Evolutionary conservation across 2,888 invertebrate genomes (phyloP).

Genomic region (Pterobdella sp.): DNA sequence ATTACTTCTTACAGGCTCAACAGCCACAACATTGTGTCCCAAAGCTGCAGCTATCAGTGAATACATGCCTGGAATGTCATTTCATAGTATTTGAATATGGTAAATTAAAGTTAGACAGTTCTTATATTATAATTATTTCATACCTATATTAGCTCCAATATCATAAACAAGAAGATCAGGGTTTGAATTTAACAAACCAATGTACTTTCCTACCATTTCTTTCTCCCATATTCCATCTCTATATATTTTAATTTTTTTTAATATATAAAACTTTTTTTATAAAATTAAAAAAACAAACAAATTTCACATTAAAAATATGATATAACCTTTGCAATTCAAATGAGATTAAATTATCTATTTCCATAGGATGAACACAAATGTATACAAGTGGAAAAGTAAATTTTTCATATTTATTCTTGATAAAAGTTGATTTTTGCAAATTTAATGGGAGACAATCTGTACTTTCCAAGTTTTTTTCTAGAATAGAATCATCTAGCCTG

Average conservation of each 20-base stretch:
- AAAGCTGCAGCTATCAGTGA: constrained; percentile 35
- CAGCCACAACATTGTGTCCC: constrained; percentile 37
- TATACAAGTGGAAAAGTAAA: background rate
- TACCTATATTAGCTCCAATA: constrained; percentile 38
- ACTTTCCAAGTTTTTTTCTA: background rate
- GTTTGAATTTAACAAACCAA: constrained; percentile 18
- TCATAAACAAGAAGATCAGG: constrained; percentile 33
- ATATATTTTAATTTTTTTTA: background rate
- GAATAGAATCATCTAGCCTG: background rate
- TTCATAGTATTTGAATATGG: background rate
- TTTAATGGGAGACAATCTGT: background rate
- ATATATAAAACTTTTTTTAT: background rate
- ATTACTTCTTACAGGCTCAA: constrained; percentile 35
- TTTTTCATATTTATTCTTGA: background rate
- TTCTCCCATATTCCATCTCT: constrained; percentile 20
- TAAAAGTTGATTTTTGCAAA: background rate
- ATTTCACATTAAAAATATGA: background rate
- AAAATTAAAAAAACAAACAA: background rate
- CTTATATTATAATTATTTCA: background rate
- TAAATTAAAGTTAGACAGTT: background rate
- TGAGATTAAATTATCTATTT: constrained; percentile 17
- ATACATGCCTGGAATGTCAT: constrained; percentile 30
- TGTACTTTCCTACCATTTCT: constrained; percentile 9
- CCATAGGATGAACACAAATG: constrained; percentile 22
- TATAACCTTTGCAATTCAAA: constrained; percentile 5